Percentiles rank a stretch among this genome's conserved stretches.
phyloP scores from a whole-genome alignment of 2,797 vertebrate genomes.

The Phaenicophaeus curvirostris region DNA sequence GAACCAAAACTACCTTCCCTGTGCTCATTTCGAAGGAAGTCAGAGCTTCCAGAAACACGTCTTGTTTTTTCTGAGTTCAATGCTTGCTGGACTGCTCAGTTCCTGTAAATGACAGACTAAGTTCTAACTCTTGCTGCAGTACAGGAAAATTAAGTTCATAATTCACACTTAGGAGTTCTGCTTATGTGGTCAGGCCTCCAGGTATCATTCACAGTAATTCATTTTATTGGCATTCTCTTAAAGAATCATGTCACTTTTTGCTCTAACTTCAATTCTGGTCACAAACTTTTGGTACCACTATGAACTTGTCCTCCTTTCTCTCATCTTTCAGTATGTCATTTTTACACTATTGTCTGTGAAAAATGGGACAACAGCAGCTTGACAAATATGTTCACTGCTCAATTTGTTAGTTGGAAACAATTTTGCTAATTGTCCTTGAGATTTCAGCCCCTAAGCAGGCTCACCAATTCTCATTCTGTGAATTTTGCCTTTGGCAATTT shows the following conservation, averaged over 20 bases:
- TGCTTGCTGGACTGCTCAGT: neutral
- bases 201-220: neutral
- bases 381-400: neutral
- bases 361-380: neutral
- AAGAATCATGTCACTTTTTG: neutral
- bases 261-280: neutral
- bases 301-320: neutral
- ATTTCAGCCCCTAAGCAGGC: neutral
- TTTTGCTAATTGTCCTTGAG: neutral
- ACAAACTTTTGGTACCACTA: neutral
- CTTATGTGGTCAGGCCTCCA: neutral
- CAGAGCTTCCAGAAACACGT: neutral
- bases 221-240: neutral
- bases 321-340: neutral
- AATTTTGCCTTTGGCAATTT: neutral
- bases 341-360: neutral
- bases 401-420: neutral
- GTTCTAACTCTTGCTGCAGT: neutral
- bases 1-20: neutral
- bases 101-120: slow-evolving; percentile 7
- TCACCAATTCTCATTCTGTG: neutral
- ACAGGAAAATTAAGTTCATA: neutral
- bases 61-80: slow-evolving; percentile 7
- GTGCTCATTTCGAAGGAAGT: neutral
- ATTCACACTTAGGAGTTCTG: neutral